phyloP scores from a whole-genome alignment of 2,797 vertebrate species.

The Ctenochaetus hawaiiensis region DNA sequence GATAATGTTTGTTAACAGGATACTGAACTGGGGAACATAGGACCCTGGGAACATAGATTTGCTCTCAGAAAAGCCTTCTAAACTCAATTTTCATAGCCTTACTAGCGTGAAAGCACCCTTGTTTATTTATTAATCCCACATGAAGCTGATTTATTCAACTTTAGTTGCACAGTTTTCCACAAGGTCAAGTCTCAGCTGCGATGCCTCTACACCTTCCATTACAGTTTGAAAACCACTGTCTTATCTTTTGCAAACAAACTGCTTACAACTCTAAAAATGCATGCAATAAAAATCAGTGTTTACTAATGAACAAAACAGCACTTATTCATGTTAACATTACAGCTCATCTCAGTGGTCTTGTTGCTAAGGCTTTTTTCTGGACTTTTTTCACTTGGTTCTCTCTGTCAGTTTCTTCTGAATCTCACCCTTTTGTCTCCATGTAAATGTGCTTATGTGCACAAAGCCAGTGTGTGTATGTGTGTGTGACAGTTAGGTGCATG shows the following conservation, averaged over 20 bases:
- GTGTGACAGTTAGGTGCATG: conserved; percentile 2
- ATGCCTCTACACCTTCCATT: neutral
- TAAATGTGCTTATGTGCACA: conserved; percentile 9
- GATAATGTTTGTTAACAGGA: neutral
- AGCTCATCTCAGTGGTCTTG: conserved; percentile 6
- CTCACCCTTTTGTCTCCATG: conserved; percentile 1
- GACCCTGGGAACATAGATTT: neutral
- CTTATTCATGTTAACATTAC: conserved; percentile 11
- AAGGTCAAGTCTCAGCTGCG: conserved; percentile 4
- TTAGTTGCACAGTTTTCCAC: conserved; percentile 22
- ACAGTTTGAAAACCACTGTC: conserved; percentile 18
- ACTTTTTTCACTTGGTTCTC: conserved; percentile 4
- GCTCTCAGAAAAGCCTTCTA: neutral
- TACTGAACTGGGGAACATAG: too few relatives aligned
- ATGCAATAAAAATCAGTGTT: neutral
- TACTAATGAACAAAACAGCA: conserved; percentile 19
- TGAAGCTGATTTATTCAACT: conserved; percentile 27
- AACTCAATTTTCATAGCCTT: neutral
- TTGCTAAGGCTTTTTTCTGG: conserved; percentile 5
- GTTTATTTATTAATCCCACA: conserved; percentile 44
- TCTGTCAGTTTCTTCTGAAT: neutral
- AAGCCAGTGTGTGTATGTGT: neutral
- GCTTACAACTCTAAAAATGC: neutral
- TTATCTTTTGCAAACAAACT: conserved; percentile 15
- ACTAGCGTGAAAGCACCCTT: conserved; percentile 3